These are phyloP conservation scores for Branchipolynoe longqiensis DNA, from an alignment of 2,888 invertebrate genomes.

Conservation along the genomic window DNA sequence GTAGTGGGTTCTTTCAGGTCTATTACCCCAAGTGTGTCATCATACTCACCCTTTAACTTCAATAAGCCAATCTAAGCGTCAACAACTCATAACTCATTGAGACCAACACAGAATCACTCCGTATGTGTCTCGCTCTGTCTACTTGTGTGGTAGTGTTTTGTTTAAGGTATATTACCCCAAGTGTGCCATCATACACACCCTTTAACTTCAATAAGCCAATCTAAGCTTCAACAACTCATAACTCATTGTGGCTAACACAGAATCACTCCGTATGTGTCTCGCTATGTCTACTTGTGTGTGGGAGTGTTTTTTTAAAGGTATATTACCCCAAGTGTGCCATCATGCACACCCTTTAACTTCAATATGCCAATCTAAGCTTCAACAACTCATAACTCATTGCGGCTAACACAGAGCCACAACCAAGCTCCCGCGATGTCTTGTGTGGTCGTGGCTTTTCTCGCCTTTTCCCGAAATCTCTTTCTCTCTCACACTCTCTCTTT, in stretches of 20 bases:
- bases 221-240: constrained; percentile 23
- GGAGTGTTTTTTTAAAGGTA: too few species aligned
- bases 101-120: too few species aligned
- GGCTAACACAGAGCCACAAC: too few species aligned
- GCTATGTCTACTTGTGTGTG: too few species aligned
- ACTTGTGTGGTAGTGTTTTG: too few species aligned
- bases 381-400: constrained; percentile 14
- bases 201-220: constrained; percentile 32
- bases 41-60: constrained; percentile 34
- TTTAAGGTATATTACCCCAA: constrained; percentile 50
- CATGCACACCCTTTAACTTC: constrained; percentile 36
- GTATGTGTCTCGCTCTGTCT: too few species aligned
- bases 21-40: constrained; percentile 50
- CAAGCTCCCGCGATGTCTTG: too few species aligned
- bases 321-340: constrained; percentile 49
- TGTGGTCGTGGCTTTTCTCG: too few species aligned
- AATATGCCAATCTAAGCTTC: constrained; percentile 21
- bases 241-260: background rate
- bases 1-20: too few species aligned
- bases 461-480: too few species aligned
- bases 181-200: constrained; percentile 37
- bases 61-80: constrained; percentile 21
- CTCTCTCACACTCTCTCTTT: too few species aligned
- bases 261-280: too few species aligned
- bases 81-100: constrained; percentile 20